Percentiles rank a stretch among this genome's conserved stretches.
Evolutionary conservation across 2,113 vertebrate species (phyloP).

Genomic region (Pagrus major): DNA sequence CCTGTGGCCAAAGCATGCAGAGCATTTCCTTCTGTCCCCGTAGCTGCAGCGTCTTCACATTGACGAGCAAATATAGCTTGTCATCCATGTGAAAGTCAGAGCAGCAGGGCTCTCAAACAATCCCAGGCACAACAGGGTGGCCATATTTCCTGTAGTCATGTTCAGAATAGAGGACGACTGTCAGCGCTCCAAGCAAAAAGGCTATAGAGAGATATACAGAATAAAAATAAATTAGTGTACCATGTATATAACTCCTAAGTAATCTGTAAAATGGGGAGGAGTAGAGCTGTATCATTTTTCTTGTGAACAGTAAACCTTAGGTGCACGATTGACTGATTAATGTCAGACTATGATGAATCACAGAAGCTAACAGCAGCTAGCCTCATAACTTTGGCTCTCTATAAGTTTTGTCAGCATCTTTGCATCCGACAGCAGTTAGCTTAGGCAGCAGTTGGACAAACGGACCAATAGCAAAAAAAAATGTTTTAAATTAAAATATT

Average conservation of each 20-base stretch:
- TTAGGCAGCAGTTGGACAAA: too few relatives aligned
- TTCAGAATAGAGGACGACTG: conserved; percentile 4
- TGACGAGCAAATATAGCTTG: conserved; percentile 69
- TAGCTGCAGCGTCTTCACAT: conserved; percentile 67
- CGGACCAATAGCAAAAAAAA: too few relatives aligned
- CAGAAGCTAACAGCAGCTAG: too few relatives aligned
- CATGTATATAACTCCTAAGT: not conserved
- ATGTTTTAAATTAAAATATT: too few relatives aligned
- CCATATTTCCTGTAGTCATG: not conserved
- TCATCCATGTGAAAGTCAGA: conserved; percentile 55
- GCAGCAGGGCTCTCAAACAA: conserved; percentile 35
- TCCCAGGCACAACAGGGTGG: not conserved
- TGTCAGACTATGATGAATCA: too few relatives aligned
- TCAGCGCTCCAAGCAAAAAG: not conserved
- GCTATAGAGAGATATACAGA: not conserved
- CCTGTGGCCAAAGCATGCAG: conserved; percentile 77
- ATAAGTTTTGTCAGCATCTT: too few relatives aligned
- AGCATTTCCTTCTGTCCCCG: conserved; percentile 75
- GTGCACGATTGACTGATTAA: too few relatives aligned
- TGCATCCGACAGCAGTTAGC: too few relatives aligned
- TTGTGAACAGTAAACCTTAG: too few relatives aligned
- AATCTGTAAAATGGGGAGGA: not conserved
- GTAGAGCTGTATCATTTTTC: too few relatives aligned
- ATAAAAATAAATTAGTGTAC: not conserved
- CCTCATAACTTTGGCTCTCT: too few relatives aligned